These are phyloP conservation scores for Limnephilus lunatus DNA, from an alignment of 2,888 invertebrate species.

Conservation along the genomic window DNA sequence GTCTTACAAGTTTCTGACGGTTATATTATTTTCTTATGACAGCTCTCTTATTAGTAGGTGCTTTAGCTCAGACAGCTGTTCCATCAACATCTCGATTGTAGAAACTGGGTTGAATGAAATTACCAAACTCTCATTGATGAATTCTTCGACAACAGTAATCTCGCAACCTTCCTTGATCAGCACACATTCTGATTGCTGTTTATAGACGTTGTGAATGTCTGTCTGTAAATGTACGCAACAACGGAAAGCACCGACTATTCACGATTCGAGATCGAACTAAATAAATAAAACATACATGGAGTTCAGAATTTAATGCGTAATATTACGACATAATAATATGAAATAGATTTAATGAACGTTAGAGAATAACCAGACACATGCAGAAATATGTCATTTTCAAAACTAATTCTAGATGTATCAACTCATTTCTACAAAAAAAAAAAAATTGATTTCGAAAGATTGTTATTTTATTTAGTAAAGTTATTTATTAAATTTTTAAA, in stretches of 20 bases:
- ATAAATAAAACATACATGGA: neutral
- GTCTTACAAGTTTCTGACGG: neutral
- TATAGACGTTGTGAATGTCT: neutral
- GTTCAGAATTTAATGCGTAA: neutral
- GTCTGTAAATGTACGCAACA: neutral
- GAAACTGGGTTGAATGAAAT: neutral
- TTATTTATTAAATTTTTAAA: too few species aligned
- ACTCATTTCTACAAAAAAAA: too few species aligned
- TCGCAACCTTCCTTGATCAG: neutral
- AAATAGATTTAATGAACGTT: too few species aligned
- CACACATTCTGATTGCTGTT: neutral
- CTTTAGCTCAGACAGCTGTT: too few species aligned
- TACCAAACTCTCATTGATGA: neutral
- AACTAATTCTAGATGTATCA: too few species aligned
- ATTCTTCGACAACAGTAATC: neutral
- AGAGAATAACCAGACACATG: too few species aligned
- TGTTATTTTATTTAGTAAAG: too few species aligned
- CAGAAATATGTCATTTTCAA: too few species aligned
- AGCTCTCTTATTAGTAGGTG: neutral
- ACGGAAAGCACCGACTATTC: neutral
- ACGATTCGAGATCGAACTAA: neutral
- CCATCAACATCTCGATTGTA: neutral
- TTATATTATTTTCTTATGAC: neutral
- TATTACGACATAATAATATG: neutral
- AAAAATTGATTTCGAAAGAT: too few species aligned